These are phyloP conservation scores for Gymnosoma rotundatum DNA, from an alignment of 2,888 invertebrate species.

Conservation along the genomic window DNA sequence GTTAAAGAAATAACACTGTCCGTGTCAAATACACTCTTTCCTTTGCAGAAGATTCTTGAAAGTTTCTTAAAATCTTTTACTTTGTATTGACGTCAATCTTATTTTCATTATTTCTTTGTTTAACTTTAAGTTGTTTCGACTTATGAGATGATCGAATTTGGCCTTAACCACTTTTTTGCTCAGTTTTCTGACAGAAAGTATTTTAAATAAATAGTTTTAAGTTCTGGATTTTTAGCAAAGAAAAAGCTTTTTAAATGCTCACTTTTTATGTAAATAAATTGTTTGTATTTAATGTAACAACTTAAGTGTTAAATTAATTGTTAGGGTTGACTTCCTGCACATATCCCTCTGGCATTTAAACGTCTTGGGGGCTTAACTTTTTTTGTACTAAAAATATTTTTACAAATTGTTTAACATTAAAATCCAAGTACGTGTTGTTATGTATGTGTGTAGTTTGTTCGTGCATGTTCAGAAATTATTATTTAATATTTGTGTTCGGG, in stretches of 20 bases:
- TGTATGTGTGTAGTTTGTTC: slow-evolving; percentile 15
- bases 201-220: slow-evolving; percentile 29
- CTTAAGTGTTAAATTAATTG: slow-evolving; percentile 67
- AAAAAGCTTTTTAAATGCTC: background rate
- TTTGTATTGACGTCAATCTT: too few relatives aligned
- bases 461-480: slow-evolving; percentile 63
- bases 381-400: slow-evolving; percentile 12
- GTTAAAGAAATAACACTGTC: too few relatives aligned
- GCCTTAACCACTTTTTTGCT: too few relatives aligned
- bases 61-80: too few relatives aligned
- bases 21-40: too few relatives aligned
- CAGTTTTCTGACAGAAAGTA: background rate
- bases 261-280: slow-evolving; percentile 47
- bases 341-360: slow-evolving; percentile 13
- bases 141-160: too few relatives aligned
- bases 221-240: background rate
- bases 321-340: slow-evolving; percentile 64
- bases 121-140: too few relatives aligned
- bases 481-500: slow-evolving; percentile 63
- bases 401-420: slow-evolving; percentile 35
- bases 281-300: slow-evolving; percentile 56
- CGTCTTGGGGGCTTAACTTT: slow-evolving; percentile 48
- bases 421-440: slow-evolving; percentile 17
- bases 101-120: too few relatives aligned
- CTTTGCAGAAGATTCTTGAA: too few relatives aligned